A percentile compares a stretch with the other conserved stretches of the same genome.
Evolutionary conservation across 1,140 invertebrate species (phyloP).

Genomic region (Solen grandis): DNA sequence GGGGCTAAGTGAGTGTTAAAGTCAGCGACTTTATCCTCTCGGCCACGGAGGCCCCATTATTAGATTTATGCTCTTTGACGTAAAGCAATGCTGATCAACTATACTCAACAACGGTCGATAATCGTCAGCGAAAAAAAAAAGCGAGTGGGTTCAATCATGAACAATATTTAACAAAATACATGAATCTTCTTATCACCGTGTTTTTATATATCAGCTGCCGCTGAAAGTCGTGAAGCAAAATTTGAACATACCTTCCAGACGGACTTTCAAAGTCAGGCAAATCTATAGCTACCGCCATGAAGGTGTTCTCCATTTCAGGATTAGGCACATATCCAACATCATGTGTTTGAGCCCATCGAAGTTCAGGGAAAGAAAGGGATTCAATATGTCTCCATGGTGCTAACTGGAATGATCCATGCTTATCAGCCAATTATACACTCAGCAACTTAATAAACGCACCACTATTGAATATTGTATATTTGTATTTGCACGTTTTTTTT

Average conservation of each 20-base stretch:
- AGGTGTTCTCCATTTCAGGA: conserved; percentile 60
- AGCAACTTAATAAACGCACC: background rate
- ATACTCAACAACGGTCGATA: no score
- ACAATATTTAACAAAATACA: background rate
- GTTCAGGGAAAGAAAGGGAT: conserved; percentile 64
- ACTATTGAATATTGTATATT: background rate
- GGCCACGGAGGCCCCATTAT: no score
- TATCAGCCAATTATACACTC: background rate
- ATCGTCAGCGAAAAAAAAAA: background rate
- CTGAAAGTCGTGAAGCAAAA: background rate
- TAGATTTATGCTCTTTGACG: no score
- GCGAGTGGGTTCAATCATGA: background rate
- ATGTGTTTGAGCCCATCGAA: conserved; percentile 73
- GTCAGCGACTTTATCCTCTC: no score
- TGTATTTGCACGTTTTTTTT: background rate
- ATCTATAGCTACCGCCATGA: conserved; percentile 72
- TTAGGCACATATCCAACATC: conserved; percentile 69
- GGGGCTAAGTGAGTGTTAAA: no score
- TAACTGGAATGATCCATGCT: background rate
- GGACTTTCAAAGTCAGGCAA: conserved; percentile 69
- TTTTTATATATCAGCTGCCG: background rate
- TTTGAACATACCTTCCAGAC: conserved; percentile 60
- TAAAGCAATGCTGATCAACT: no score
- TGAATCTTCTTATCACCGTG: background rate
- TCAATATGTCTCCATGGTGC: background rate